A percentile compares a stretch with the other conserved stretches of the same genome.
These are phyloP conservation scores for Ptychobarbus kaznakovi DNA, from an alignment of 2,797 vertebrate genomes.

Conservation along the genomic window DNA sequence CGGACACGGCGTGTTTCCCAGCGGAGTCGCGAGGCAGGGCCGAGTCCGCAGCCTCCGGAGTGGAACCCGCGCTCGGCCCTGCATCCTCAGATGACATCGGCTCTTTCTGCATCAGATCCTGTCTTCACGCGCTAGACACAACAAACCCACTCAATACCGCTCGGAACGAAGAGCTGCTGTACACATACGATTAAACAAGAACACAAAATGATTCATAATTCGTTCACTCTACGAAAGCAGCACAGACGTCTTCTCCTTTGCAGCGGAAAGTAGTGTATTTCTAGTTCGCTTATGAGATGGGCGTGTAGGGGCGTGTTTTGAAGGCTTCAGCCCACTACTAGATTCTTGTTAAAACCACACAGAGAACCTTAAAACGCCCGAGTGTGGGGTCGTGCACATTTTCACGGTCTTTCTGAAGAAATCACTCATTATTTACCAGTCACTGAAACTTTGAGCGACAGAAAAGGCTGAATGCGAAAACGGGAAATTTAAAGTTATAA, in stretches of 20 bases:
- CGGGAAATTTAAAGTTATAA: too few species aligned
- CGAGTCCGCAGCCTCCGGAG: conserved; percentile 60
- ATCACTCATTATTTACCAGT: not conserved
- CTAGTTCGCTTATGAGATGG: conserved; percentile 48
- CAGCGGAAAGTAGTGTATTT: conserved; percentile 46
- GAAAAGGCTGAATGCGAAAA: not conserved
- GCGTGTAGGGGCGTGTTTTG: conserved; percentile 71
- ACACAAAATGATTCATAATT: not conserved
- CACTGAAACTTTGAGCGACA: not conserved
- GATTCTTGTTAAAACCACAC: conserved; percentile 58
- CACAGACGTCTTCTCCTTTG: conserved; percentile 38
- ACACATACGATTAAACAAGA: not conserved
- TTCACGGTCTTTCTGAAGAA: too few species aligned
- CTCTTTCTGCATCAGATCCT: conserved; percentile 39
- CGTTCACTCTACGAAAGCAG: conserved; percentile 42
- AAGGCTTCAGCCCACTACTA: conserved; percentile 53
- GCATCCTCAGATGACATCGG: conserved; percentile 72
- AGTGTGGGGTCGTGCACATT: not conserved
- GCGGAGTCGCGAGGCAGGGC: conserved; percentile 62
- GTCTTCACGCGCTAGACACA: conserved; percentile 7
- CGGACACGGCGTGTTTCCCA: conserved; percentile 71
- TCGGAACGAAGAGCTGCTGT: not conserved
- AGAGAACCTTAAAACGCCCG: conserved; percentile 53
- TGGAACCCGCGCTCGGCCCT: conserved; percentile 56
- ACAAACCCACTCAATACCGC: not conserved